Evolutionary conservation across 2,113 vertebrate species (phyloP).

Genomic region (Alosa alosa): DNA sequence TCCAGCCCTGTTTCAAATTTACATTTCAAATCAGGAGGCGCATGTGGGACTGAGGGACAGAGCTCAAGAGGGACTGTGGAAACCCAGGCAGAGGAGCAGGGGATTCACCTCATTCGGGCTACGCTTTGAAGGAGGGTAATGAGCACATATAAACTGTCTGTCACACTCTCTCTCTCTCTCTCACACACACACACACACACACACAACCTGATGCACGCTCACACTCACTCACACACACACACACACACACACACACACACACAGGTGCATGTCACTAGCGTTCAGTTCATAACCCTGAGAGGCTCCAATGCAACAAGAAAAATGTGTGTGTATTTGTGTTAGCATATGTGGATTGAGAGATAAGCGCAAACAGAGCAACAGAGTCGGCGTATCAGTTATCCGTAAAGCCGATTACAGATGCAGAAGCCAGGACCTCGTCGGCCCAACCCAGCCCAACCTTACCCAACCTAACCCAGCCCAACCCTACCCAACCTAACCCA

Average conservation of each 20-base stretch:
- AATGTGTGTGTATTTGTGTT: not conserved
- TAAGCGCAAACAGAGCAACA: not conserved
- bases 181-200: too few species aligned
- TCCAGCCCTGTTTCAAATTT: not conserved
- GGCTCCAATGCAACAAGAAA: not conserved
- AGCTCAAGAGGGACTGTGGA: not conserved
- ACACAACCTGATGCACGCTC: not conserved
- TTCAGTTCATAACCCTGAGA: not conserved
- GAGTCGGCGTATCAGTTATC: not conserved
- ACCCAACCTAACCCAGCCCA: not conserved
- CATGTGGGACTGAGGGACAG: not conserved
- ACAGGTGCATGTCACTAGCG: not conserved
- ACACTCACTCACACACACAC: not conserved
- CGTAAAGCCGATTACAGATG: not conserved
- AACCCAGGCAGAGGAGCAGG: not conserved
- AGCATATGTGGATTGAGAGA: slow-evolving; percentile 2
- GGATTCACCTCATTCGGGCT: too few species aligned
- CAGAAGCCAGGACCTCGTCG: not conserved
- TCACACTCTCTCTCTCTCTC: too few species aligned
- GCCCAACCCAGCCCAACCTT: not conserved
- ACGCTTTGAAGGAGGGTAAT: too few species aligned
- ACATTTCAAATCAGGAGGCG: not conserved
- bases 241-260: not conserved
- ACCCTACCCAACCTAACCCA: too few species aligned
- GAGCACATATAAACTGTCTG: too few species aligned